Base-by-base conservation (phyloP, 2,888 invertebrate species). In the Trichopria drosophilae region DNA sequence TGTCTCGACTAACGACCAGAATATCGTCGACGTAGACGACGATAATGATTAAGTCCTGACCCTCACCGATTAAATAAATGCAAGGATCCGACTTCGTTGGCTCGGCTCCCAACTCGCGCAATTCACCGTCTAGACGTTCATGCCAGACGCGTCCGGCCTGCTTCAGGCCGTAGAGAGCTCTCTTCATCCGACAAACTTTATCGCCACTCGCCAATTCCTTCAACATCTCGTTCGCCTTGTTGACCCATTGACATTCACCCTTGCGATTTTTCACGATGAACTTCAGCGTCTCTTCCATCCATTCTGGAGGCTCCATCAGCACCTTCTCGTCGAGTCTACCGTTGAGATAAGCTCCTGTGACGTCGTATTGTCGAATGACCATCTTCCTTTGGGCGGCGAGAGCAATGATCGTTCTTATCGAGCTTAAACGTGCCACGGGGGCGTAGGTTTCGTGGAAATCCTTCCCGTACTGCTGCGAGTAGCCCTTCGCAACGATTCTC, bases 261-360 rank as follows among this genome's bases (percentile, higher is more conserved):
- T 6, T 4, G 15, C 18, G n/a, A 4, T 34, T 9, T n/a, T 24
- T 6, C 16, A 50, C 29, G 4, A 51, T 55, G 10, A 22, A 31
- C 13, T 41, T 13, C 6, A 58, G 40, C 1, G 31, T 12, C 9
- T 46, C 45, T 19, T 42, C 28, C 3, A 51, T 22, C 10, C 35
- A 29, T 3, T 29, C 35, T 1, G 61, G 64, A n/a, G 37, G 36
- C 20, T 61, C 44, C 62, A 65, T 62, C 10, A 26, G 53, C 1
- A 60, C 26, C 2, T 26, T 3, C n/a, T 45, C 53, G 15, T 53
- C 49, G 1, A 60, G 28, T 0, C 41, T 24, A 3, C 65, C 63
- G 32, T 64, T 63, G 1, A 66, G 37, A 26, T 61, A 66, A 1
- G 61, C 61, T 1, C 58, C 62, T 0, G 53, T 49, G 5, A 64